Evolutionary conservation across 2,797 vertebrate genomes (phyloP), one percentile per base, ranked within the genome.

Genomic region (Phrynocephalus forsythii): DNA sequence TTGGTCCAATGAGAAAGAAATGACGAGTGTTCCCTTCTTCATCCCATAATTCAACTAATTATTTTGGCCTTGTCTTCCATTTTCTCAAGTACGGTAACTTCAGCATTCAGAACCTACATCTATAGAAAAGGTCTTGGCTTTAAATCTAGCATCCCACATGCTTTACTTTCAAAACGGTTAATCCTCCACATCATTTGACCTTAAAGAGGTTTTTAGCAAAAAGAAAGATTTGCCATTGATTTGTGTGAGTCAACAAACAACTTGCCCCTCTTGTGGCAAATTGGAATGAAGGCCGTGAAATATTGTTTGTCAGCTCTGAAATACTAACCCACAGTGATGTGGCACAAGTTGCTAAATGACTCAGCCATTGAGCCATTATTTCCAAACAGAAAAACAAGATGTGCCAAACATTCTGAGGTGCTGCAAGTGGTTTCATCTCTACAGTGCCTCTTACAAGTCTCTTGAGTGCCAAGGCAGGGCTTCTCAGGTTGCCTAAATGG

Each of bases 351-450:
- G 86, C 88, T 93, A 3, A 91, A 89, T 72, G 82, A 85, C 44
- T 85, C 0, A 0, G 30, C 90, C 7, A 0, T 69, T 11, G 6
- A 0, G 30, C 90, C 7, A 0, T 69, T 11, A 5, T 87, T 82
- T 88, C 92, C 90, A 85, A 89, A 82, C 90, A 90, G 86, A 91
- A 90, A 90, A 92, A 77, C 52, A 90, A 92, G 92, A 84, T 0
- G n/a, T 16, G 88, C 16, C 91, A 86, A 79, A 88, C 83, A 82
- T 83, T 84, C 66, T 76, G 88, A 92, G 90, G 88, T 5, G 0
- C n/a, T 50, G n/a, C 0, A 30, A 87, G 2, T 1, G 69, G 87
- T 84, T 90, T 85, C 82, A 87, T 71, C 82, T 56, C 2, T 76
- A 80, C 82, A 18, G 52, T 85, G 91, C 30, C 84, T 76, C 86